Evolutionary conservation across 2,113 vertebrate genomes (phyloP).

Genomic region (Cyanoliseus patagonus): DNA sequence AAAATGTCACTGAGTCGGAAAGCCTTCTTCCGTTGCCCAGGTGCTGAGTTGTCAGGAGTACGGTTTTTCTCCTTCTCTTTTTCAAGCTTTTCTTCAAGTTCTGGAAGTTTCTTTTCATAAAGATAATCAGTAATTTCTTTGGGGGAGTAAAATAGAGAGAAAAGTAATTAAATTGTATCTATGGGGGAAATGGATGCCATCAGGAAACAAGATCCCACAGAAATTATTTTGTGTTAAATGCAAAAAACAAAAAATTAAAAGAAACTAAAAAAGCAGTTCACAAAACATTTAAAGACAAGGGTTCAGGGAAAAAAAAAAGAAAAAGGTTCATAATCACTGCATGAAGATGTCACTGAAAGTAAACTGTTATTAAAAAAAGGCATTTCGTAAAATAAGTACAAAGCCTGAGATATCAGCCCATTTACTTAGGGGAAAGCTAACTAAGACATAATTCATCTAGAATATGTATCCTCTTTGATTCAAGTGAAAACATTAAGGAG

Average conservation of each 20-base stretch:
- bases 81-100: constrained; percentile 54
- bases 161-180: background rate
- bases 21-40: background rate
- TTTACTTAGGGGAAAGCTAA: background rate
- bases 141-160: background rate
- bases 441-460: background rate
- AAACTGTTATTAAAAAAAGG: background rate
- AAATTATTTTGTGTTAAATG: background rate
- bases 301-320: background rate
- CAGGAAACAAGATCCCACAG: background rate
- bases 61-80: background rate
- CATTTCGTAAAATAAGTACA: background rate
- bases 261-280: background rate
- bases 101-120: constrained; percentile 62
- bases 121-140: constrained; percentile 76
- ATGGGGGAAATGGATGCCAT: background rate
- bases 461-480: background rate
- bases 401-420: background rate
- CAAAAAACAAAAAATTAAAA: background rate
- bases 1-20: constrained; percentile 73
- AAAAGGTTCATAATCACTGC: background rate
- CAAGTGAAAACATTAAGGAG: background rate
- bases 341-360: background rate
- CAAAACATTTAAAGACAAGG: background rate
- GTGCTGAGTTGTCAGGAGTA: accelerated